phyloP scores from a whole-genome alignment of 2,888 invertebrate species.

The Hypomecis punctinalis region DNA sequence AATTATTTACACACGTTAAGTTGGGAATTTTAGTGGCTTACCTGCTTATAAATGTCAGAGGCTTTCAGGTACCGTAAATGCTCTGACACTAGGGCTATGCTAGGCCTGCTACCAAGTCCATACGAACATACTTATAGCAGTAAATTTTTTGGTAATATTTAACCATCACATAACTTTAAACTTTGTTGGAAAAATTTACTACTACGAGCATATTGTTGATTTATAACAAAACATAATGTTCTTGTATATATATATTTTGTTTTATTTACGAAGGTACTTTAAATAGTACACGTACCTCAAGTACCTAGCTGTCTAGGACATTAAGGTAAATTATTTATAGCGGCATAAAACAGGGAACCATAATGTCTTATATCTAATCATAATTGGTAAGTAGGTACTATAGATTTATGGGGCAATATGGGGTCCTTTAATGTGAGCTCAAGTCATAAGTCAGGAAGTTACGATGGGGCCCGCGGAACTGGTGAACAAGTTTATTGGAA shows the following conservation, averaged over 20 bases:
- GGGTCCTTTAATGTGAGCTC: constrained; percentile 46
- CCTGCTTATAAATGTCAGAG: too few relatives aligned
- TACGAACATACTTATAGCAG: too few relatives aligned
- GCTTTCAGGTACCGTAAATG: too few relatives aligned
- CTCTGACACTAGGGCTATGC: too few relatives aligned
- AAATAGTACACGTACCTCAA: constrained; percentile 6
- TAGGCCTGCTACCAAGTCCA: too few relatives aligned
- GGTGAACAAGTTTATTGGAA: constrained; percentile 45
- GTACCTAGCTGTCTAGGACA: constrained; percentile 24
- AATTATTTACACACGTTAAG: too few relatives aligned
- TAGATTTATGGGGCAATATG: constrained; percentile 47
- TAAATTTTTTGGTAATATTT: too few relatives aligned
- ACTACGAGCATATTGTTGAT: too few relatives aligned
- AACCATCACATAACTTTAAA: too few relatives aligned
- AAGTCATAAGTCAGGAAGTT: constrained; percentile 50
- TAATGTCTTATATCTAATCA: constrained; percentile 46
- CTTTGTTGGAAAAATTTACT: too few relatives aligned
- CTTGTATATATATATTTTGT: background rate
- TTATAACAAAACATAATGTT: too few relatives aligned
- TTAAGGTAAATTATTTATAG: constrained; percentile 39
- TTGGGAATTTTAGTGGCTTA: too few relatives aligned
- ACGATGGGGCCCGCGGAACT: constrained; percentile 48
- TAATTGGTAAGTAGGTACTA: constrained; percentile 46
- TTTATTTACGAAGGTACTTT: background rate
- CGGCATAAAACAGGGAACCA: constrained; percentile 37